Evolutionary conservation across 1,140 invertebrate species (phyloP), one percentile per base, ranked within the genome.

Genomic region (Lepidotrigona ventralis): DNA sequence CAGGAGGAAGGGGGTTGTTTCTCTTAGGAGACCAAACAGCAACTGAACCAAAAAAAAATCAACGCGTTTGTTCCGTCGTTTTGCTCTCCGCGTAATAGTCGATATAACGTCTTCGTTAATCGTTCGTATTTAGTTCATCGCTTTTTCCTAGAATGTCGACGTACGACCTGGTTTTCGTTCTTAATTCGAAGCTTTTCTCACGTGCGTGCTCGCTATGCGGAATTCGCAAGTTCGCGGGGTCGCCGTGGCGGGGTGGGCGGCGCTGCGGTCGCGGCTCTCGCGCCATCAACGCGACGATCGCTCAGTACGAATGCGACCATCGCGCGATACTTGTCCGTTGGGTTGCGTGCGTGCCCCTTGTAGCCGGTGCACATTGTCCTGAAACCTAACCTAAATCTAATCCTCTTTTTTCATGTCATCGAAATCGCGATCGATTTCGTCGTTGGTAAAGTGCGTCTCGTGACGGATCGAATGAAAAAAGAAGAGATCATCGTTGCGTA

Each of bases 291-390:
- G 76, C 63, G 68, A 23, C 39, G 14, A 51, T 21, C 56, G 69
- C 26, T 87, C 82, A 88, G 86, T 88, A 23, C 74, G 56, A 63
- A 60, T 74, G 33, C 29, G 70, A 88, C 81, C 82, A 82, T 79
- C 82, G 56, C 64, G 78, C 73, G 78, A 69, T 69, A 56, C 1
- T n/a, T 15, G 4, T 84, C 5, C 23, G 0, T 0, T 21, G 11
- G 23, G 29, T n/a, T 19, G 17, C 53, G 54, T 51, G 56, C 21
- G 75, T 68, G 46, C 46, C 64, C 68, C 54, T 74, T 56, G 73
- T 51, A 70, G 12, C 54, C 58, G 71, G 46, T 46, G 9, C 60
- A 54, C 56, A 39, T 73, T 46, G 8, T 8, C 39, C 39, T 39
- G 8, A 46, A 46, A 46, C 39, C 39, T 8, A 46, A 46, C 39